Evolutionary conservation across 1,140 invertebrate genomes (phyloP).

Genomic region (Ostrea edulis): DNA sequence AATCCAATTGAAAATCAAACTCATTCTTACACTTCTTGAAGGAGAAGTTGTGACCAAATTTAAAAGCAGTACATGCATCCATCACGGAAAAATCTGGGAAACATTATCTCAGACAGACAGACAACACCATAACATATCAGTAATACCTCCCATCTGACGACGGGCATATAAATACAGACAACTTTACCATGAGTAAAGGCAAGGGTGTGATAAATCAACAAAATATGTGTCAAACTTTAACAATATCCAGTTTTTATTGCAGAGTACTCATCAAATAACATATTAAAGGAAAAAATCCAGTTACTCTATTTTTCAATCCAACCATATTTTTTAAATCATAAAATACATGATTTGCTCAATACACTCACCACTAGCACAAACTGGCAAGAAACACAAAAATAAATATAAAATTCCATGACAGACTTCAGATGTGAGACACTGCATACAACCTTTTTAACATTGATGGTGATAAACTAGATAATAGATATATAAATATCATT

Average conservation of each 20-base stretch:
- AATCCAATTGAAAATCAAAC: too few relatives aligned
- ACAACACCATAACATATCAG: too few relatives aligned
- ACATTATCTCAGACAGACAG: too few relatives aligned
- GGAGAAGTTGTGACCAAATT: too few relatives aligned
- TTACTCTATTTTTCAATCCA: slow-evolving; percentile 1
- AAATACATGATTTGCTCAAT: neutral
- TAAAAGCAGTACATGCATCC: too few relatives aligned
- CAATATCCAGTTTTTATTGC: slow-evolving; percentile 35
- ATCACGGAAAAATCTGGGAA: too few relatives aligned
- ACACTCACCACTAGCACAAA: neutral
- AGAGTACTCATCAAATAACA: slow-evolving; percentile 34
- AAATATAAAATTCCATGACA: neutral
- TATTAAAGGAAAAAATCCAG: neutral
- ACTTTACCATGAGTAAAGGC: too few relatives aligned
- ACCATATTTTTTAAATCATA: neutral
- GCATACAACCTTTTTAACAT: neutral
- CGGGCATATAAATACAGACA: too few relatives aligned
- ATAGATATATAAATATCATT: neutral
- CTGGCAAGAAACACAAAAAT: neutral
- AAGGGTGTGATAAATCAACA: too few relatives aligned
- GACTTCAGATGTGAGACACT: neutral
- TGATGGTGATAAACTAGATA: neutral
- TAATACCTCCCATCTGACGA: too few relatives aligned
- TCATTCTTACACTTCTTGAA: too few relatives aligned
- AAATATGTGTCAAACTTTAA: neutral